These are phyloP conservation scores for Eucera pruinosa DNA, from an alignment of 2,888 invertebrate species.

Conservation along the genomic window DNA sequence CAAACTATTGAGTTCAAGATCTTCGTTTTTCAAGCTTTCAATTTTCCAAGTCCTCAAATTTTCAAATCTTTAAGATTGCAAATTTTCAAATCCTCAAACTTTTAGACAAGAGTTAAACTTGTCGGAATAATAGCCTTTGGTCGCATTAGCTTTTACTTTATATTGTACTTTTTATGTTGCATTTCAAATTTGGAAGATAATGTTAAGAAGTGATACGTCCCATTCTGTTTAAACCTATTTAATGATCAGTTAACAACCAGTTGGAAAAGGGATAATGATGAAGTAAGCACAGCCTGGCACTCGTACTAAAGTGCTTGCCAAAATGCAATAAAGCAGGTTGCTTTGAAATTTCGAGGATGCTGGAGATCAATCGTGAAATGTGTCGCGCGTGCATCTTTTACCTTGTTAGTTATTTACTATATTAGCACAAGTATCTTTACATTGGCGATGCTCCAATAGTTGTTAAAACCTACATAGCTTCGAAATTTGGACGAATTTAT, in stretches of 20 bases:
- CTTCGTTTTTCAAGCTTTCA: too few species aligned
- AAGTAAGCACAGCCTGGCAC: background rate
- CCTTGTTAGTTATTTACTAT: background rate
- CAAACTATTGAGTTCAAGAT: too few species aligned
- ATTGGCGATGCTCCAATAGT: background rate
- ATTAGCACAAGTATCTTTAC: background rate
- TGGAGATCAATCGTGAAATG: slow-evolving; percentile 6
- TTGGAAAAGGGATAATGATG: background rate
- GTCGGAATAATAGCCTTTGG: too few species aligned
- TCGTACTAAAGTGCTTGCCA: slow-evolving; percentile 2
- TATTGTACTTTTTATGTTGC: background rate
- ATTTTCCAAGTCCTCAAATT: too few species aligned
- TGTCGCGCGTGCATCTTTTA: slow-evolving; percentile 3
- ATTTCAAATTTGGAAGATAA: background rate
- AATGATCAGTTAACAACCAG: background rate
- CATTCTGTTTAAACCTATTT: background rate
- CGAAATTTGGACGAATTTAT: background rate
- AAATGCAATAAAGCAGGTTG: slow-evolving; percentile 21
- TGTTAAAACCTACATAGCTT: background rate
- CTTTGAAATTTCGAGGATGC: background rate
- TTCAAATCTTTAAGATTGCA: too few species aligned
- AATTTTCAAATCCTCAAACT: too few species aligned
- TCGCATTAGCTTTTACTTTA: too few species aligned
- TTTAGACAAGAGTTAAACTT: too few species aligned
- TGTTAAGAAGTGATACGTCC: slow-evolving; percentile 3